These are phyloP conservation scores for Muraenolepis orangiensis DNA, from an alignment of 2,797 vertebrate species.

Conservation along the genomic window DNA sequence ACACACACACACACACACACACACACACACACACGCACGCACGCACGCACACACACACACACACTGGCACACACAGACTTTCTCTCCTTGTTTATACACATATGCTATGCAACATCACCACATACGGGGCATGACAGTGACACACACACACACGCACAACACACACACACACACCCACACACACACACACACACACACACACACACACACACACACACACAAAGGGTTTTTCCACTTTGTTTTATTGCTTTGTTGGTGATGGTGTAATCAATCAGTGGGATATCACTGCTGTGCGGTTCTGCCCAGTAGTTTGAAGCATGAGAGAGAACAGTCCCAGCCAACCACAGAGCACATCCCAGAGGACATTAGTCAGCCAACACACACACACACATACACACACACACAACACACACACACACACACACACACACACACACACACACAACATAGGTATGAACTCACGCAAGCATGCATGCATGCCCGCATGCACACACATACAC, in stretches of 20 bases:
- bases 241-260: slow-evolving; percentile 65
- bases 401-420: slow-evolving; percentile 26
- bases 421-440: slow-evolving; percentile 23
- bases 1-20: slow-evolving; percentile 6
- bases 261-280: slow-evolving; percentile 65
- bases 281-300: slow-evolving; percentile 58
- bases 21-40: slow-evolving; percentile 11
- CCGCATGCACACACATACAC: slow-evolving; percentile 17
- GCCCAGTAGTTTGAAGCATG: slow-evolving; percentile 60
- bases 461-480: slow-evolving; percentile 23
- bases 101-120: slow-evolving; percentile 5
- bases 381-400: slow-evolving; percentile 18
- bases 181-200: slow-evolving; percentile 23
- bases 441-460: slow-evolving; percentile 24
- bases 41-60: slow-evolving; percentile 28
- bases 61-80: slow-evolving; percentile 26
- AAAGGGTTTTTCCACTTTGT: slow-evolving; percentile 51
- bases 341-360: slow-evolving; percentile 65
- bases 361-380: slow-evolving; percentile 62
- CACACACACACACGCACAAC: slow-evolving; percentile 2
- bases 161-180: slow-evolving; percentile 17
- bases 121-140: neutral
- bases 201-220: slow-evolving; percentile 31
- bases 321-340: slow-evolving; percentile 57
- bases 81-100: slow-evolving; percentile 35